Evolutionary conservation across 2,888 invertebrate species (phyloP).

Genomic region (Mythimna pallens): DNA sequence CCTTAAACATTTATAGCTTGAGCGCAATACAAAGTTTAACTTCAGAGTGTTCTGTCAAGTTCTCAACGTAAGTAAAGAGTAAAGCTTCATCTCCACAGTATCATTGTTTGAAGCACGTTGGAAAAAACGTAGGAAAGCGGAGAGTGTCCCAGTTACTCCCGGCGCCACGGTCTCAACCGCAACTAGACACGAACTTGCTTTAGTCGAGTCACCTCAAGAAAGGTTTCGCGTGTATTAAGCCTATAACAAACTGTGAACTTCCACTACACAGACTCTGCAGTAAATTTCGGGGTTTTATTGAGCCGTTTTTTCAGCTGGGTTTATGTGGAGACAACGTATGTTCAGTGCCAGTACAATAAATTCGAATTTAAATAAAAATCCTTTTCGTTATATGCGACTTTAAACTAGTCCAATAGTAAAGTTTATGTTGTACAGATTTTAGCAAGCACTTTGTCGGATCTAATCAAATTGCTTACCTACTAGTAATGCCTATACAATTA

Average conservation of each 20-base stretch:
- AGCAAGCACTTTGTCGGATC: conserved; percentile 44
- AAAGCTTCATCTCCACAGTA: conserved; percentile 71
- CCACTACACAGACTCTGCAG: conserved; percentile 70
- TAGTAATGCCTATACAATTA: conserved; percentile 57
- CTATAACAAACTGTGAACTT: conserved; percentile 79
- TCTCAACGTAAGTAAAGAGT: conserved; percentile 67
- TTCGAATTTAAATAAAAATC: conserved; percentile 60
- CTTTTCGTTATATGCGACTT: conserved; percentile 42
- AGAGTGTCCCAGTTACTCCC: conserved; percentile 73
- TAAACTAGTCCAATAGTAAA: conserved; percentile 29
- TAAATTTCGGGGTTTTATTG: conserved; percentile 77
- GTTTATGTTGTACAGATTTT: conserved; percentile 42
- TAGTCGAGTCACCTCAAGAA: conserved; percentile 74
- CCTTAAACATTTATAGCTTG: conserved; percentile 53
- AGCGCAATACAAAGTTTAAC: conserved; percentile 60
- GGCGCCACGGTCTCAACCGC: conserved; percentile 60
- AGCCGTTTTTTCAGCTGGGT: conserved; percentile 68
- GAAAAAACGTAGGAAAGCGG: conserved; percentile 69
- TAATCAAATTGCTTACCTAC: conserved; percentile 53
- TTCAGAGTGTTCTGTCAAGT: conserved; percentile 58
- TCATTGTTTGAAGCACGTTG: conserved; percentile 75
- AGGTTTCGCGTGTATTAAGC: conserved; percentile 80
- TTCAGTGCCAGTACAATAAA: conserved; percentile 59
- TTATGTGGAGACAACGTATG: conserved; percentile 69
- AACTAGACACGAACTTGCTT: conserved; percentile 68